Conservation (phyloP, 2,113 vertebrate species). For the Lethenteron camtschaticum region DNA sequence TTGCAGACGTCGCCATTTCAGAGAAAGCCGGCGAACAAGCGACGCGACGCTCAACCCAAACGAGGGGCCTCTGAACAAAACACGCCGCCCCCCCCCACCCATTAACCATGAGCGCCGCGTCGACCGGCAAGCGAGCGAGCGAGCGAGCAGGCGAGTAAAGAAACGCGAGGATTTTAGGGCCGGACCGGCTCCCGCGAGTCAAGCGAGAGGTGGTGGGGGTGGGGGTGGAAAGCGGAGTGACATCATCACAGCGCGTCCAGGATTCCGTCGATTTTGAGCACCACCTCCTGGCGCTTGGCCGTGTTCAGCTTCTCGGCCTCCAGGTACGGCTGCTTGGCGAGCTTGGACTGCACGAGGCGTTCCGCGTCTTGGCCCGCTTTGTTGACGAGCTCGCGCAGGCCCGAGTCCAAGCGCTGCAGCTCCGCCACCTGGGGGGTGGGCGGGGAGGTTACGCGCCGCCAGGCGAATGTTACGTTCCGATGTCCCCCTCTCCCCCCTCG, state of each 20-base stretch:
- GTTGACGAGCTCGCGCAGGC: slow-evolving; percentile 77
- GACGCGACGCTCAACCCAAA: too few species aligned
- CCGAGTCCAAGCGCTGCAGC: slow-evolving; percentile 74
- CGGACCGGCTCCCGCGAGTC: too few species aligned
- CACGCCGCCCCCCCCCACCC: too few species aligned
- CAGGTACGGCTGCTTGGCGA: slow-evolving; percentile 82
- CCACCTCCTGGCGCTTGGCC: slow-evolving; percentile 59
- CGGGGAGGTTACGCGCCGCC: not conserved
- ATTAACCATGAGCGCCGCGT: too few species aligned
- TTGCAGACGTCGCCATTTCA: too few species aligned
- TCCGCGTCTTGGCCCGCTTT: slow-evolving; percentile 71
- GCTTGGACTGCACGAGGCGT: slow-evolving; percentile 71
- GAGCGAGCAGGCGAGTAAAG: too few species aligned
- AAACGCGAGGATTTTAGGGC: too few species aligned
- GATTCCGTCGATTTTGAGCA: slow-evolving; percentile 72
- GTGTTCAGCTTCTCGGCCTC: slow-evolving; percentile 64
- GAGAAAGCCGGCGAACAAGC: too few species aligned
- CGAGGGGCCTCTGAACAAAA: too few species aligned
- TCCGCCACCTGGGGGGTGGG: slow-evolving; percentile 32
- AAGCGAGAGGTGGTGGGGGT: too few species aligned
- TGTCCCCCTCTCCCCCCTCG: not conserved
- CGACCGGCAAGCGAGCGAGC: too few species aligned
- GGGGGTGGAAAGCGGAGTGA: not conserved
- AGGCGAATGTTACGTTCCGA: not conserved
- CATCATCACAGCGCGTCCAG: slow-evolving; percentile 51